Evolutionary conservation across 2,797 vertebrate species (phyloP).

Genomic region (Melanitta fusca): DNA sequence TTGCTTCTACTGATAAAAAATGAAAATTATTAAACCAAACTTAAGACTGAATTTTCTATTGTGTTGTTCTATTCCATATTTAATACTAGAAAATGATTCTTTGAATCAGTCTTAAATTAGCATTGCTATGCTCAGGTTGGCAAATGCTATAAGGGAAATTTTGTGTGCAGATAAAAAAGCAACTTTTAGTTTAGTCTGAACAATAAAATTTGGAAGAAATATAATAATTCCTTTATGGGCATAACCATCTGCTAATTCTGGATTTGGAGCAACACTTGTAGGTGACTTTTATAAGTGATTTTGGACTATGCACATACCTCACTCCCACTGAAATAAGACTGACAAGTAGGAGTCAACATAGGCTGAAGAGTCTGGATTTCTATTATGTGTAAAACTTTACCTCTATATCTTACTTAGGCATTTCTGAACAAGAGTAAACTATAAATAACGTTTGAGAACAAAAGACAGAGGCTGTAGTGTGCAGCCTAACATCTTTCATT

Average conservation of each 20-base stretch:
- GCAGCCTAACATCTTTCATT: neutral
- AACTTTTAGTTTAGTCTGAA: neutral
- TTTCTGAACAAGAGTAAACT: neutral
- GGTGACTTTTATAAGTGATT: neutral
- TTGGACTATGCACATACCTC: neutral
- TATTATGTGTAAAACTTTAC: neutral
- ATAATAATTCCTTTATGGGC: neutral
- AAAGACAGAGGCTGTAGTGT: neutral
- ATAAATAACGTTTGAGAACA: neutral
- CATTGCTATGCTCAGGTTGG: neutral
- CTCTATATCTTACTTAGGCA: rapidly evolving
- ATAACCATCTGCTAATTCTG: neutral
- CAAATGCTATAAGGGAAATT: neutral
- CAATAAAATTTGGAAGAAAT: neutral
- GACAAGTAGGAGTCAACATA: neutral
- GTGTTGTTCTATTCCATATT: neutral
- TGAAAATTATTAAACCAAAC: neutral
- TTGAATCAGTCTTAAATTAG: neutral
- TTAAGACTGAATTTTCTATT: neutral
- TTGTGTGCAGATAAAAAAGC: neutral
- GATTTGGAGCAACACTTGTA: neutral
- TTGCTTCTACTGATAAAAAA: neutral
- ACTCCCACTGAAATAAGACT: neutral
- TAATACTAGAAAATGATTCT: neutral
- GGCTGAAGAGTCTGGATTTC: neutral